phyloP scores from a whole-genome alignment of 2,113 vertebrate species.

The Leucosticte australis region DNA sequence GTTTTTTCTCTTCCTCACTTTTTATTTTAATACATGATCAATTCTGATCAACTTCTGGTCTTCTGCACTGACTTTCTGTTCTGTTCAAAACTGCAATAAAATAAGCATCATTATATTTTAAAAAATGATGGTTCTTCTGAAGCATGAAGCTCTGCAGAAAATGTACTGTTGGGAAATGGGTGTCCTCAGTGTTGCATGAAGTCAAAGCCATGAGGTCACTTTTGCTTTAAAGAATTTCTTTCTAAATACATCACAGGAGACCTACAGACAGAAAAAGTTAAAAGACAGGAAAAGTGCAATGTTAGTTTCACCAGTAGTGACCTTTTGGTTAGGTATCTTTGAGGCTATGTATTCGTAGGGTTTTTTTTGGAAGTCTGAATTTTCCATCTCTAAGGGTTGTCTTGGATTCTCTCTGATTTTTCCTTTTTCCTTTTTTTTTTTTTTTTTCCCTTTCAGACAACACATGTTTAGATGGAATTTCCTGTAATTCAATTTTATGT shows the following conservation, averaged over 20 bases:
- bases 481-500: background rate
- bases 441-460: background rate
- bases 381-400: accelerated
- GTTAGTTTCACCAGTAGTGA: background rate
- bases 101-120: background rate
- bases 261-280: background rate
- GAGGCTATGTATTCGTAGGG: background rate
- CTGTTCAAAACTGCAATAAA: background rate
- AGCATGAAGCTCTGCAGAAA: background rate
- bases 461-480: background rate
- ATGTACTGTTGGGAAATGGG: background rate
- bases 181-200: background rate
- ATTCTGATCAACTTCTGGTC: background rate
- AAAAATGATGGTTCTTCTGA: background rate
- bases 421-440: accelerated
- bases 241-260: background rate
- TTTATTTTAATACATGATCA: background rate
- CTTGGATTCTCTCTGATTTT: background rate
- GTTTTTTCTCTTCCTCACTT: background rate
- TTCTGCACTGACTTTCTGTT: background rate
- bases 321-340: background rate
- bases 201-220: background rate
- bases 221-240: background rate
- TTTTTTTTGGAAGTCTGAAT: background rate
- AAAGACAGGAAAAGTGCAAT: background rate